Percentiles rank a stretch among this genome's conserved stretches.
These are phyloP conservation scores for Podilymbus podiceps DNA, from an alignment of 2,113 vertebrate genomes.

Conservation along the genomic window DNA sequence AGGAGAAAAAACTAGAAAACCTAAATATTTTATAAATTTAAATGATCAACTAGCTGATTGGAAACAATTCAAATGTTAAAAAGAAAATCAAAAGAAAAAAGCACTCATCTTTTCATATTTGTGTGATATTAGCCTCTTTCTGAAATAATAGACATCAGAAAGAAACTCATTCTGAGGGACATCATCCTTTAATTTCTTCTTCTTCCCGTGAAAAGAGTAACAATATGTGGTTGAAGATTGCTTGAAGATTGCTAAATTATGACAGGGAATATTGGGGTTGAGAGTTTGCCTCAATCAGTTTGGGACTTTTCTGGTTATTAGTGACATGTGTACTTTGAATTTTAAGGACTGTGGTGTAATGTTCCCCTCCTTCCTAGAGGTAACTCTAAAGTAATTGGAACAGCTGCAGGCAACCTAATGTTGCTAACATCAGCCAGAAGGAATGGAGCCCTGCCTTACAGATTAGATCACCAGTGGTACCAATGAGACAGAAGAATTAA, in stretches of 20 bases:
- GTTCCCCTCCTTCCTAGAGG: background rate
- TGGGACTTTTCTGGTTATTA: background rate
- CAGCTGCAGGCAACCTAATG: background rate
- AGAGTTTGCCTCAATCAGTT: background rate
- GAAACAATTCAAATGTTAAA: background rate
- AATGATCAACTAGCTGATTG: background rate
- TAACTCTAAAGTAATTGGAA: background rate
- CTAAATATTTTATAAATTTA: background rate
- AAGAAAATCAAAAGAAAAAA: background rate
- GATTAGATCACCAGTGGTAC: background rate
- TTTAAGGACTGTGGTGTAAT: background rate
- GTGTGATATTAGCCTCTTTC: background rate
- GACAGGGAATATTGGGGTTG: background rate
- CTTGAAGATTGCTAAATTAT: background rate
- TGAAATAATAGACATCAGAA: background rate
- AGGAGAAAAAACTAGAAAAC: background rate
- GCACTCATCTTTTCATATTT: background rate
- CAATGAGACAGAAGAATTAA: background rate
- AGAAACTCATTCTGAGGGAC: background rate
- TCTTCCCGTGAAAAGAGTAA: background rate
- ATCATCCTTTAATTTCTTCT: background rate
- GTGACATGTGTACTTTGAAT: background rate
- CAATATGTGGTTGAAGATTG: background rate
- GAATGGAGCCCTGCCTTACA: background rate
- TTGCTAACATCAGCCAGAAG: background rate